These are phyloP conservation scores for Todiramphus saurophagus DNA, from an alignment of 2,113 vertebrate genomes.

Conservation along the genomic window DNA sequence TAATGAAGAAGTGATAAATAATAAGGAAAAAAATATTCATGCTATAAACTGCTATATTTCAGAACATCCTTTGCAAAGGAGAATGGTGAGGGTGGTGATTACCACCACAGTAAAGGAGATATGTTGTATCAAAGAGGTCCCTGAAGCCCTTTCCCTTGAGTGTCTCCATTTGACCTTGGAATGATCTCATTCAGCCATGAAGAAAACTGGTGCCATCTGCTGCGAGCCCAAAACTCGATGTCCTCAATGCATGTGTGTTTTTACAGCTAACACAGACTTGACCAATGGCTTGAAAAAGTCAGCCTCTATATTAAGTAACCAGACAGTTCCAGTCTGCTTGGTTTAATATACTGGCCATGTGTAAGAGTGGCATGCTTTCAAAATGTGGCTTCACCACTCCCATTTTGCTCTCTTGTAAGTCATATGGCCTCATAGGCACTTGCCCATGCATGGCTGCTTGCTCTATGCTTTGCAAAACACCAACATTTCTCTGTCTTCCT, in stretches of 20 bases:
- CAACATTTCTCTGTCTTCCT: neutral
- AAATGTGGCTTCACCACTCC: neutral
- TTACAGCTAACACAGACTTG: neutral
- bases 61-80: neutral
- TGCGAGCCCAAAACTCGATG: neutral
- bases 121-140: rapidly evolving
- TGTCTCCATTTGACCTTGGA: neutral
- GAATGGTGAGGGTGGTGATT: neutral
- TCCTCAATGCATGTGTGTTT: neutral
- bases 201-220: neutral
- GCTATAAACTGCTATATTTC: neutral
- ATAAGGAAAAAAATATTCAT: neutral
- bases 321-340: neutral
- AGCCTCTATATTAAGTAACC: neutral
- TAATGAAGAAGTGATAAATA: neutral
- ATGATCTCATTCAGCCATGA: neutral
- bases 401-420: neutral
- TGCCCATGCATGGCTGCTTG: neutral
- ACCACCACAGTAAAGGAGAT: neutral
- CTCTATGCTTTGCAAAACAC: neutral
- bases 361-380: neutral
- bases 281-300: neutral
- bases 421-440: neutral
- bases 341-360: neutral
- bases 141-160: neutral